These are phyloP conservation scores for Pseudomyrmex concolor DNA, from an alignment of 1,140 invertebrate species.

Conservation along the genomic window DNA sequence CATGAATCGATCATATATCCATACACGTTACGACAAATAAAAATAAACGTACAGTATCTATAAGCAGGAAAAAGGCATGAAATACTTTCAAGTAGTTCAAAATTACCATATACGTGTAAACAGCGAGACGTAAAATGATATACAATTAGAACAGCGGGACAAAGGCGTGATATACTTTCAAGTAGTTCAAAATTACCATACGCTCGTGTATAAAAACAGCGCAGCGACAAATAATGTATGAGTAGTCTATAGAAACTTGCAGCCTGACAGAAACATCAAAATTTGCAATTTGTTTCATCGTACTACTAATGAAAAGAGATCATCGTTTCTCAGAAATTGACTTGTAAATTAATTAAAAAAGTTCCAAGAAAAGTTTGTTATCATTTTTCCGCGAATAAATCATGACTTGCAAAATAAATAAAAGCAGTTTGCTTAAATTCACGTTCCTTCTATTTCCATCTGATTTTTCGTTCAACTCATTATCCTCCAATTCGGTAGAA, in stretches of 20 bases:
- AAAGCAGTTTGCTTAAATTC: slow-evolving; percentile 1
- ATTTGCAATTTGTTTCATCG: slow-evolving; percentile 4
- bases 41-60: slow-evolving; percentile 9
- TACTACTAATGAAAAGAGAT: not conserved
- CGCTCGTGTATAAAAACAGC: too few species aligned
- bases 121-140: slow-evolving; percentile 12
- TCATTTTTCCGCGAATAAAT: not conserved
- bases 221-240: not conserved
- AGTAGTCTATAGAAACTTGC: slow-evolving; percentile 2
- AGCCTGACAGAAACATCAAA: slow-evolving; percentile 24
- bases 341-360: slow-evolving; percentile 15
- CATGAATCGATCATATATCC: too few species aligned
- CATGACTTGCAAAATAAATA: too few species aligned
- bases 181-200: too few species aligned
- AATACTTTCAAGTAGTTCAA: slow-evolving; percentile 49
- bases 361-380: slow-evolving; percentile 1
- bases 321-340: not conserved
- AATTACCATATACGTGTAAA: slow-evolving; percentile 31
- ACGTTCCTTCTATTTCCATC: not conserved
- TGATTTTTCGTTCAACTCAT: slow-evolving; percentile 79
- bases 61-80: slow-evolving; percentile 28
- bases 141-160: too few species aligned
- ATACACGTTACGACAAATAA: slow-evolving; percentile 33
- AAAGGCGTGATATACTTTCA: too few species aligned
- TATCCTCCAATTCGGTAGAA: slow-evolving; percentile 86